A percentile compares a stretch with the other conserved stretches of the same genome.
These are phyloP conservation scores for Dipodomys stephensi DNA, from an alignment of 2,113 vertebrate species.

Conservation along the genomic window DNA sequence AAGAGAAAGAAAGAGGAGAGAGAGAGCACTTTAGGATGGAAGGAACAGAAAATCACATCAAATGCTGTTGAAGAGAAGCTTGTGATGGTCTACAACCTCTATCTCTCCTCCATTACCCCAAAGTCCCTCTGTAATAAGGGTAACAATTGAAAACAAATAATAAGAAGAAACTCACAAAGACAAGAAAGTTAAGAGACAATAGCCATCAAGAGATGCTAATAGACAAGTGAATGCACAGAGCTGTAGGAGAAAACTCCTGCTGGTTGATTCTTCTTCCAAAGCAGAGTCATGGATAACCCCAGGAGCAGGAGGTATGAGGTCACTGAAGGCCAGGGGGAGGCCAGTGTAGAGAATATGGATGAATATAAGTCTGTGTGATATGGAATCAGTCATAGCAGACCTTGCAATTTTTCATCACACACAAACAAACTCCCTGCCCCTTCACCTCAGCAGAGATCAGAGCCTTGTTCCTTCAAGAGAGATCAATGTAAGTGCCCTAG, in stretches of 20 bases:
- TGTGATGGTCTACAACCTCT: not conserved
- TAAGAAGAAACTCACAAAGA: not conserved
- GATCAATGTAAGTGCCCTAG: not conserved
- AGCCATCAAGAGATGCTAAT: not conserved
- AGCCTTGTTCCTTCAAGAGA: not conserved
- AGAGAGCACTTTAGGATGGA: not conserved
- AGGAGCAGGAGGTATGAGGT: accelerated
- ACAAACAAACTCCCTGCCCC: not conserved
- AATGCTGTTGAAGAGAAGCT: not conserved
- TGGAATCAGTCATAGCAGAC: not conserved
- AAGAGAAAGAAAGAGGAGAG: not conserved
- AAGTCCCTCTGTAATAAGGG: not conserved
- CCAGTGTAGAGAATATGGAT: accelerated
- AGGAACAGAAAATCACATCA: not conserved
- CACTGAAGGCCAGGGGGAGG: not conserved
- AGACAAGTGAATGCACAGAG: not conserved
- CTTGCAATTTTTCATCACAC: not conserved
- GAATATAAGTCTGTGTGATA: not conserved
- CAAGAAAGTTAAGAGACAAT: not conserved
- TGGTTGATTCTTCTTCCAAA: not conserved
- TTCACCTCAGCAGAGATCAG: not conserved
- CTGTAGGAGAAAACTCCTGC: not conserved
- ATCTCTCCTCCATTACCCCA: not conserved
- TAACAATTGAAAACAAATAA: not conserved
- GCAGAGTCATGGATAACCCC: not conserved